Evolutionary conservation across 2,797 vertebrate species (phyloP).

Genomic region (Sternarchorhynchus goeldii): DNA sequence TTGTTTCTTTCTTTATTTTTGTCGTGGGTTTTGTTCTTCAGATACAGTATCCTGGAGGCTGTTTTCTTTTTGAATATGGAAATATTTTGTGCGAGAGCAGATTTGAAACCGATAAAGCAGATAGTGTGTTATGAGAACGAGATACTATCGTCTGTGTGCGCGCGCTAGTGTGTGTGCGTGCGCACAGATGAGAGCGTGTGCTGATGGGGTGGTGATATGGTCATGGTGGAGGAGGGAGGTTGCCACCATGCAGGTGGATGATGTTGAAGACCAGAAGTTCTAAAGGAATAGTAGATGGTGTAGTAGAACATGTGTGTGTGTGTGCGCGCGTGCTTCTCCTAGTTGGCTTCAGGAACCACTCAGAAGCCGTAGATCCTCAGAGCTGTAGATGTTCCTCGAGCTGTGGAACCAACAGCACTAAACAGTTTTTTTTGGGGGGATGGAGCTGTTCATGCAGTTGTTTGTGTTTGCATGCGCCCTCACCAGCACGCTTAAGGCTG

Average conservation of each 20-base stretch:
- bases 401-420: not conserved
- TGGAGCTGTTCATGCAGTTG: not conserved
- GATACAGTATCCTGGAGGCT: not conserved
- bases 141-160: conserved; percentile 30
- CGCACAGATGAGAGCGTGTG: not conserved
- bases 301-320: conserved; percentile 24
- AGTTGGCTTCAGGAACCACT: not conserved
- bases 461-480: conserved; percentile 12
- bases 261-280: conserved; percentile 53
- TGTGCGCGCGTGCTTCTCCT: conserved; percentile 13
- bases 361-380: not conserved
- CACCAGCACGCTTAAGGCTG: not conserved
- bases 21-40: conserved; percentile 1
- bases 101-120: conserved; percentile 51
- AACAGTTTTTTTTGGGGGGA: conserved; percentile 3
- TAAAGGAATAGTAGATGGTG: conserved; percentile 25
- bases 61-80: conserved; percentile 41
- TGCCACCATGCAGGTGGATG: conserved; percentile 55
- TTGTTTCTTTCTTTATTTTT: not conserved
- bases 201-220: conserved; percentile 37
- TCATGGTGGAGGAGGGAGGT: not conserved
- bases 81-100: conserved; percentile 42
- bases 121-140: not conserved
- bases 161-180: not conserved
- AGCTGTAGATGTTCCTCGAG: not conserved